A percentile compares a stretch with the other conserved stretches of the same genome.
phyloP scores from a whole-genome alignment of 53 echinoderm and acorn worm species.

The Arbacia lixula region DNA sequence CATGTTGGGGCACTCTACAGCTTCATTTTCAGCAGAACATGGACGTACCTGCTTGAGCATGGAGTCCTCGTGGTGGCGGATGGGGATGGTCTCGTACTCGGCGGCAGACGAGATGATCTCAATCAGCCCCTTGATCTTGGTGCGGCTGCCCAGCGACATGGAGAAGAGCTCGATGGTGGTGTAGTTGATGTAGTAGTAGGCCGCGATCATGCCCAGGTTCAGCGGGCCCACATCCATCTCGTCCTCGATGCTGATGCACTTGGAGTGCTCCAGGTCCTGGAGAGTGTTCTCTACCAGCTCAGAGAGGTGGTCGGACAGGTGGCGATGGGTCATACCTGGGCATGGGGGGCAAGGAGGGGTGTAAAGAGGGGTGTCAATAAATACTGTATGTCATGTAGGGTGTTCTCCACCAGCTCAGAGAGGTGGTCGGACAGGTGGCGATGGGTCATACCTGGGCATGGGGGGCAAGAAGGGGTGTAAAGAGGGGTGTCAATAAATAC shows the following conservation, averaged over 20 bases:
- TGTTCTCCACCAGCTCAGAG: conserved; percentile 94
- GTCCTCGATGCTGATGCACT: conserved; percentile 99
- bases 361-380: not conserved
- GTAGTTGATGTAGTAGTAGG: conserved; percentile 99
- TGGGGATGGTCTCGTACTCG: conserved; percentile 97
- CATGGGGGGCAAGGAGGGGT: no score
- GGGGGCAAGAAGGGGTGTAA: no score
- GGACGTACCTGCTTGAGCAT: conserved; percentile 98
- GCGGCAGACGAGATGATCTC: conserved; percentile 97
- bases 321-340: conserved; percentile 98
- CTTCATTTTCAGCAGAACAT: no score
- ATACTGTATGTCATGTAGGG: conserved; percentile 86
- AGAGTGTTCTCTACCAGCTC: conserved; percentile 98
- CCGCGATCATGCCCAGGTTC: conserved; percentile 99
- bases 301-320: conserved; percentile 94
- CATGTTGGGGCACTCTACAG: no score
- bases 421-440: conserved; percentile 93
- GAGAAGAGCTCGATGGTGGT: conserved; percentile 99
- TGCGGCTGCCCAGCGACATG: conserved; percentile 97
- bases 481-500: conserved; percentile 41
- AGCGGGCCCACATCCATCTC: conserved; percentile 98
- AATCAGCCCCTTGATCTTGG: conserved; percentile 98
- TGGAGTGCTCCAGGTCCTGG: conserved; percentile 94
- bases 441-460: conserved; percentile 97
- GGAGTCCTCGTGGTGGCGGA: conserved; percentile 96